phyloP scores from a whole-genome alignment of 2,888 invertebrate genomes.

The Diadegma fenestrale region DNA sequence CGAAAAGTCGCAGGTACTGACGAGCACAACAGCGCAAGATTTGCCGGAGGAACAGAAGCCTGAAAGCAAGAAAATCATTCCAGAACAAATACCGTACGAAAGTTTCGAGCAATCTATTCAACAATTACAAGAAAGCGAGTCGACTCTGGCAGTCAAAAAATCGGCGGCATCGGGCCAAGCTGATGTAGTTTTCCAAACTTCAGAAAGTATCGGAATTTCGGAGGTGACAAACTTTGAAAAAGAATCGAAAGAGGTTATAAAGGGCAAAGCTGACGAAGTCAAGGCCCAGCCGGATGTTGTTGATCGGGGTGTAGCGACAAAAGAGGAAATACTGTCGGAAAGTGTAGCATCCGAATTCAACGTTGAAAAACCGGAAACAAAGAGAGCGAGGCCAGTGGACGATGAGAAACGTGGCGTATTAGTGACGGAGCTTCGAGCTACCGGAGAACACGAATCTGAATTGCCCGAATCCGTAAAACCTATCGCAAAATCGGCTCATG shows the following conservation, averaged over 20 bases:
- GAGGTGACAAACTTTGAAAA: constrained; percentile 83
- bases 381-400: constrained; percentile 78
- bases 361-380: constrained; percentile 76
- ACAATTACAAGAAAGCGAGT: constrained; percentile 79
- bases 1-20: constrained; percentile 80
- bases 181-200: constrained; percentile 78
- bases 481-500: constrained; percentile 84
- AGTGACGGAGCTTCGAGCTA: constrained; percentile 85
- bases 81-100: constrained; percentile 84
- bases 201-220: constrained; percentile 83
- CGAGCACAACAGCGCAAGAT: constrained; percentile 74
- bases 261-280: constrained; percentile 84
- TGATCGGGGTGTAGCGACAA: constrained; percentile 84
- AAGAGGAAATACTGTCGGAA: constrained; percentile 80
- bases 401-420: constrained; percentile 85
- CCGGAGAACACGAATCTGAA: constrained; percentile 85
- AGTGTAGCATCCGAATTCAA: constrained; percentile 76
- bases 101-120: constrained; percentile 82
- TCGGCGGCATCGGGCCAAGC: constrained; percentile 74
- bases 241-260: constrained; percentile 82
- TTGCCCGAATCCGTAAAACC: constrained; percentile 83
- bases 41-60: constrained; percentile 74
- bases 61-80: constrained; percentile 78
- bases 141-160: constrained; percentile 69
- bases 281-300: constrained; percentile 84